These are phyloP conservation scores for Danaus chrysippus DNA, from an alignment of 2,888 invertebrate genomes.

Conservation along the genomic window DNA sequence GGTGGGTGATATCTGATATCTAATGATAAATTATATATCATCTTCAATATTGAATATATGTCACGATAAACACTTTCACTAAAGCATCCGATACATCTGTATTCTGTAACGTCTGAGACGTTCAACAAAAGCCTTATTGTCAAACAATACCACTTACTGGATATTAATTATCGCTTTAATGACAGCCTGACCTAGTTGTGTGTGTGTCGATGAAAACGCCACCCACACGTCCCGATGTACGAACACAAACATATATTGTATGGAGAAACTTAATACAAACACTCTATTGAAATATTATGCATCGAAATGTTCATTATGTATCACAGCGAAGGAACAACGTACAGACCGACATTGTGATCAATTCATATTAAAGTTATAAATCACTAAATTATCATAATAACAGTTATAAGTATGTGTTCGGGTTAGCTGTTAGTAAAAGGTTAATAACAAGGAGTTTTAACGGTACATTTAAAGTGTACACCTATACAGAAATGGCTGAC, in stretches of 20 bases:
- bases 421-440: background rate
- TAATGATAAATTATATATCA: too few species aligned
- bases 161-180: constrained; percentile 42
- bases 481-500: background rate
- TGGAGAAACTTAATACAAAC: constrained; percentile 35
- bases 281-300: constrained; percentile 16
- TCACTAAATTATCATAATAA: background rate
- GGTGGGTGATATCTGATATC: too few species aligned
- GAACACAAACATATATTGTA: constrained; percentile 55
- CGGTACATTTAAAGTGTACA: constrained; percentile 5
- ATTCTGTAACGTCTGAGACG: background rate
- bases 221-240: constrained; percentile 46
- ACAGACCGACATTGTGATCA: too few species aligned
- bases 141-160: constrained; percentile 32
- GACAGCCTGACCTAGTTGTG: constrained; percentile 46
- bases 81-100: too few species aligned
- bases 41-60: too few species aligned
- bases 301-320: constrained; percentile 7
- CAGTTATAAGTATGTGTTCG: background rate
- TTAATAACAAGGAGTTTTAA: constrained; percentile 3
- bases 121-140: constrained; percentile 32
- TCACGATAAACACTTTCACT: too few species aligned
- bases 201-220: constrained; percentile 33
- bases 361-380: background rate
- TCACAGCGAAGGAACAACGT: too few species aligned